These are phyloP conservation scores for Mus minutoides DNA, from an alignment of 2,797 vertebrate species.

Conservation along the genomic window DNA sequence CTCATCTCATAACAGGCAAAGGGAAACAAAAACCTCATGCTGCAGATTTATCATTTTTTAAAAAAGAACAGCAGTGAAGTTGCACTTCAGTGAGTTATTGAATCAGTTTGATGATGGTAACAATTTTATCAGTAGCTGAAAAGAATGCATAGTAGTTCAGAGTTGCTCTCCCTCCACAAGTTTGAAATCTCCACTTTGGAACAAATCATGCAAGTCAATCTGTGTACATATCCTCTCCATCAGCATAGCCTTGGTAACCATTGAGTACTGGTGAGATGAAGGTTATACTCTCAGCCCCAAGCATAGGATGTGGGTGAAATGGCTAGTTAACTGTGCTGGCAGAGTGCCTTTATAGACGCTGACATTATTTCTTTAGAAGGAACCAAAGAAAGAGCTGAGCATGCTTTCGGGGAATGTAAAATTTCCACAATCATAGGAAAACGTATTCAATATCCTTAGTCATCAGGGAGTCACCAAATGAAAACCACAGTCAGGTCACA, in stretches of 20 bases:
- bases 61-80: not conserved
- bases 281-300: conserved; percentile 5
- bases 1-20: not conserved
- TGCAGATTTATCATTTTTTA: not conserved
- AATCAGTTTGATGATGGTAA: conserved; percentile 6
- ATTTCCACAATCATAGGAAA: conserved; percentile 27
- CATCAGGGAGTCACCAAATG: not conserved
- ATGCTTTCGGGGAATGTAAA: not conserved
- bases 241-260: conserved; percentile 23
- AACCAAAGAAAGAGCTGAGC: conserved; percentile 42
- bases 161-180: not conserved
- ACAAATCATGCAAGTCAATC: conserved; percentile 43
- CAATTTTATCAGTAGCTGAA: not conserved
- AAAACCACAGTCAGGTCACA: conserved; percentile 44
- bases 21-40: not conserved
- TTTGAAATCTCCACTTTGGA: conserved; percentile 11
- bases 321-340: not conserved
- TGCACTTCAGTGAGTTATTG: not conserved
- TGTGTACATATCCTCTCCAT: not conserved
- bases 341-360: not conserved
- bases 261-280: not conserved
- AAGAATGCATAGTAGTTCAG: not conserved
- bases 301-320: conserved; percentile 5
- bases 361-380: not conserved
- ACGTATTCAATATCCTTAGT: not conserved